Conservation (phyloP, 2,888 invertebrate species). For the Brachyptera risi region DNA sequence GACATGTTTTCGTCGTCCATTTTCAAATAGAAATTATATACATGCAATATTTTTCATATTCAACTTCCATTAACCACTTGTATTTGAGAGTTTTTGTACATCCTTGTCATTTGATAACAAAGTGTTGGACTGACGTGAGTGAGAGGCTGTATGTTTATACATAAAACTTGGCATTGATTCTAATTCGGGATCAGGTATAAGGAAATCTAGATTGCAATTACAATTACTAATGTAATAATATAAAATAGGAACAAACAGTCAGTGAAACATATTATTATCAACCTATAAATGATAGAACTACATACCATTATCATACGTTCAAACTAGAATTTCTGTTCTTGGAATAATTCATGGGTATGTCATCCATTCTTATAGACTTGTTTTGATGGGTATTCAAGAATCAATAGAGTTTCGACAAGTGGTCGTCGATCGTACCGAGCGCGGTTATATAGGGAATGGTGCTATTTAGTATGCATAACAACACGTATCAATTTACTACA, state of each 20-base stretch:
- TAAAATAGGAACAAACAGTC: not conserved
- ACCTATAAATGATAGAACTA: conserved; percentile 10
- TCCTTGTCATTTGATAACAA: not conserved
- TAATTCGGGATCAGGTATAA: conserved; percentile 14
- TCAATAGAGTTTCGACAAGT: not conserved
- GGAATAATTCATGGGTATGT: not conserved
- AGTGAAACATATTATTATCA: too few relatives aligned
- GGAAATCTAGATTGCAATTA: conserved; percentile 10
- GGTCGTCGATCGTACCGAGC: not conserved
- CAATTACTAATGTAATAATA: too few relatives aligned
- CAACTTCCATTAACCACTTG: not conserved
- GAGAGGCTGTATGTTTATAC: not conserved
- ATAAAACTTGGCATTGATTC: conserved; percentile 17
- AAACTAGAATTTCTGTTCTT: not conserved
- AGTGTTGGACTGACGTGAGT: not conserved
- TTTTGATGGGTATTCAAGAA: not conserved
- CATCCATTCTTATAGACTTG: not conserved
- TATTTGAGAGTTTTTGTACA: not conserved
- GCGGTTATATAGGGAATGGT: too few relatives aligned
- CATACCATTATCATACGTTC: conserved; percentile 5
- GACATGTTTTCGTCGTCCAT: too few relatives aligned
- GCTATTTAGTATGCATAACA: not conserved
- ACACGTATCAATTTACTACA: not conserved
- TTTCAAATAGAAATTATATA: too few relatives aligned
- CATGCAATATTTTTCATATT: too few relatives aligned